These are phyloP conservation scores for Dysdera silvatica DNA, from an alignment of 1,140 invertebrate genomes.

Conservation along the genomic window DNA sequence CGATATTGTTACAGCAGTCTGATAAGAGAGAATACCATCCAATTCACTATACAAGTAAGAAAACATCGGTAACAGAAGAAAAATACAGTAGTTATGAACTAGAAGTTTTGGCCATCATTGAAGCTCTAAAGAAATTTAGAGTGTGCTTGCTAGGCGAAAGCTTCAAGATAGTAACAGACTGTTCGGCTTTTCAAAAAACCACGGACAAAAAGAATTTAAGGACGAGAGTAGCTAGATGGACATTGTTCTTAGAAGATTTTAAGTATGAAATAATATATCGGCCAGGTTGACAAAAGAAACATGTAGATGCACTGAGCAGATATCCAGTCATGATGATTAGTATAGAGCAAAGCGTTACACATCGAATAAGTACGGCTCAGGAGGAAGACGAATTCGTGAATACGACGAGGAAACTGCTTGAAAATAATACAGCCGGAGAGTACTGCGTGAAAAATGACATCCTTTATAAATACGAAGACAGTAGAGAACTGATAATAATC, in stretches of 20 bases:
- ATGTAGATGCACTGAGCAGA: constrained; percentile 13
- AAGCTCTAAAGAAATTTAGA: constrained; percentile 11
- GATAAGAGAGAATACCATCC: background rate
- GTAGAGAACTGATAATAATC: background rate
- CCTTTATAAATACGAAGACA: background rate
- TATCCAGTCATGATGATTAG: background rate
- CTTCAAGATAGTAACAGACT: constrained; percentile 10
- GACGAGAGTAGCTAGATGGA: background rate
- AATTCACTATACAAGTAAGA: background rate
- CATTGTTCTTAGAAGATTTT: constrained; percentile 1
- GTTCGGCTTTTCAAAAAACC: background rate
- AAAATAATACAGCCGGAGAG: background rate
- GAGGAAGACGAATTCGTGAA: background rate
- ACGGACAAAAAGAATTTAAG: background rate
- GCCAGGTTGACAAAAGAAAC: background rate
- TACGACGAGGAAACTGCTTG: background rate
- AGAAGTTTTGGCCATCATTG: background rate
- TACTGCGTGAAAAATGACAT: background rate
- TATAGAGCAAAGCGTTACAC: background rate
- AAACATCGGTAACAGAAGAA: background rate
- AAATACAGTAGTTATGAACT: constrained; percentile 3
- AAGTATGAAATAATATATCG: background rate
- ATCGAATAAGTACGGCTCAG: background rate
- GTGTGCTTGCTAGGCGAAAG: background rate
- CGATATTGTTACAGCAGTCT: background rate